These are phyloP conservation scores for Lathamus discolor DNA, from an alignment of 2,113 vertebrate species.

Conservation along the genomic window DNA sequence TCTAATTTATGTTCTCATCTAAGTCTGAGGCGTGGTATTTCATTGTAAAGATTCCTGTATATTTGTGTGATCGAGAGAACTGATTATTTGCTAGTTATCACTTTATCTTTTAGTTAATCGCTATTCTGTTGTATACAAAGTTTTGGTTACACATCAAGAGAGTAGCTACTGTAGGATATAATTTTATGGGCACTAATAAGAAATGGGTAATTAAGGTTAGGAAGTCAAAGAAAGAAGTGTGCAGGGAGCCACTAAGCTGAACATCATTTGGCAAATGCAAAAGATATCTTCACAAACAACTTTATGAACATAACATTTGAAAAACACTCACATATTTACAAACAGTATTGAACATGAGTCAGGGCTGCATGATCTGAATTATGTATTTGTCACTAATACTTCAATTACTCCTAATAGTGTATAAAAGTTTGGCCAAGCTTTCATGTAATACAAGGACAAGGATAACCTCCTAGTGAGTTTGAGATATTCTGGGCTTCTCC, in stretches of 20 bases:
- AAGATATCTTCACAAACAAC: neutral
- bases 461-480: neutral
- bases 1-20: neutral
- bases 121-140: neutral
- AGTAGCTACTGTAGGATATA: neutral
- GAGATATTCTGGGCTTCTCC: neutral
- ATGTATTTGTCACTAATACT: neutral
- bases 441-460: neutral
- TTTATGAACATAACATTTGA: neutral
- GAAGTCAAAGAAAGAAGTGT: neutral
- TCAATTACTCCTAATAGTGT: neutral
- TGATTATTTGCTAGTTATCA: neutral
- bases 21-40: neutral
- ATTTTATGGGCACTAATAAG: neutral
- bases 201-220: neutral
- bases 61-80: neutral
- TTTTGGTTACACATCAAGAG: neutral
- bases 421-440: neutral
- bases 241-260: neutral
- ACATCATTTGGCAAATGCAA: neutral
- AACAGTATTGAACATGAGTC: neutral
- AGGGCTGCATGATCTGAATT: neutral
- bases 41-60: neutral
- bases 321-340: neutral
- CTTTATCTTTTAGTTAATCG: neutral